These are phyloP conservation scores for Drosophila dives DNA, from an alignment of 2,888 invertebrate genomes.

Conservation along the genomic window DNA sequence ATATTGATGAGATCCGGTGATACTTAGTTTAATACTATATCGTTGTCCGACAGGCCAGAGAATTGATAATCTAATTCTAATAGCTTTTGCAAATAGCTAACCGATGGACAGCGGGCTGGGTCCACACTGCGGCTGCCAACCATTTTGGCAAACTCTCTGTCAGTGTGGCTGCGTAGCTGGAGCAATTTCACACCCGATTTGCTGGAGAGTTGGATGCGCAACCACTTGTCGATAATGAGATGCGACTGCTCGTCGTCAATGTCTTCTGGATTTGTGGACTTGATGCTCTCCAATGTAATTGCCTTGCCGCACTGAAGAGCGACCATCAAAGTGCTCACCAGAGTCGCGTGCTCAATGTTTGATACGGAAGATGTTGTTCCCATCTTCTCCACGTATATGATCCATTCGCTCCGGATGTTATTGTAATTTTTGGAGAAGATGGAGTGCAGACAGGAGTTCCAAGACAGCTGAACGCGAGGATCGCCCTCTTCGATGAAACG, in stretches of 20 bases:
- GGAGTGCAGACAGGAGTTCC: conserved; percentile 86
- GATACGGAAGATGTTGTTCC: conserved; percentile 87
- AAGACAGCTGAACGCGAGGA: conserved; percentile 86
- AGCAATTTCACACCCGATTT: conserved; percentile 24
- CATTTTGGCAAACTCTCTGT: conserved; percentile 26
- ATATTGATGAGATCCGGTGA: neutral
- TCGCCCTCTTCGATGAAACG: conserved; percentile 88
- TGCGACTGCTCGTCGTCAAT: conserved; percentile 5
- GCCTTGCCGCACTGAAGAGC: conserved; percentile 87
- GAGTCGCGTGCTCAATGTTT: conserved; percentile 91
- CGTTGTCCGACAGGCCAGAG: conserved; percentile 29
- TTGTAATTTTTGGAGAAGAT: conserved; percentile 62
- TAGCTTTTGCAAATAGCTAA: conserved; percentile 6
- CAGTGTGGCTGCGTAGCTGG: conserved; percentile 80
- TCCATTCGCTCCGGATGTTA: conserved; percentile 90
- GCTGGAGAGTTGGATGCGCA: conserved; percentile 24
- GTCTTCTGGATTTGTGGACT: conserved; percentile 57
- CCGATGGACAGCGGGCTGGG: conserved; percentile 5
- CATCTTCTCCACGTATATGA: conserved; percentile 94
- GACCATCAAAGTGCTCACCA: conserved; percentile 92
- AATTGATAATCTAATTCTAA: conserved; percentile 5
- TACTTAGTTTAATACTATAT: conserved; percentile 14
- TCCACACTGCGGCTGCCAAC: conserved; percentile 16
- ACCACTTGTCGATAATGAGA: conserved; percentile 36
- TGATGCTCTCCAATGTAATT: conserved; percentile 31